These are phyloP conservation scores for Idaea biselata DNA, from an alignment of 2,888 invertebrate genomes.

Conservation along the genomic window DNA sequence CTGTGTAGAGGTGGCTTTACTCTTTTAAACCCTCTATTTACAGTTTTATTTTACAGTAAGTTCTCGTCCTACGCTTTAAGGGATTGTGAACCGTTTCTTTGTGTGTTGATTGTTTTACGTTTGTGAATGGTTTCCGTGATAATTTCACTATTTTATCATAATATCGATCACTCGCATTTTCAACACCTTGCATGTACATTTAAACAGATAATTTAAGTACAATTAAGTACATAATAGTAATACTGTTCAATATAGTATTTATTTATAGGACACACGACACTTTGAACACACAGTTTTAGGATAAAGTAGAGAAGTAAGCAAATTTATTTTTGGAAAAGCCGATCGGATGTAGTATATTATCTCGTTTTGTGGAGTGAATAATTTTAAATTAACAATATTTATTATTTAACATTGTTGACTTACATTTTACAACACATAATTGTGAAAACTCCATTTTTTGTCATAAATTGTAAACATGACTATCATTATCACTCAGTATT, in stretches of 20 bases:
- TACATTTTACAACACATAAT: no score
- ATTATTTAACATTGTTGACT: no score
- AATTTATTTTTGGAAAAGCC: background rate
- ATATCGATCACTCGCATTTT: background rate
- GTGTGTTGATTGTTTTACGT: conserved; percentile 47
- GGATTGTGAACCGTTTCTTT: conserved; percentile 50
- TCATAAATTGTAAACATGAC: no score
- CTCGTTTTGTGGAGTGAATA: background rate
- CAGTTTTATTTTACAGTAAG: conserved; percentile 10
- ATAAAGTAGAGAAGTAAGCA: no score
- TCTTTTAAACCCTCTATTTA: background rate
- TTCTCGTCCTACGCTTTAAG: conserved; percentile 53
- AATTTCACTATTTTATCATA: background rate
- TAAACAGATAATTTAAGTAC: background rate
- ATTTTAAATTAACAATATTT: background rate
- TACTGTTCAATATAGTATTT: background rate
- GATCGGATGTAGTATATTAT: background rate
- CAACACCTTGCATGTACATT: background rate
- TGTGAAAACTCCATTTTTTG: no score
- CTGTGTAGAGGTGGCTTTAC: no score
- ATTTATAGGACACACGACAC: background rate
- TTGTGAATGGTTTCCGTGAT: conserved; percentile 40
- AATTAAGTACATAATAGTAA: background rate
- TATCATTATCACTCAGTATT: no score
- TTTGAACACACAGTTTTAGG: background rate